Conservation (phyloP, 2,888 invertebrate species). For the Pyrochroa serraticornis region DNA sequence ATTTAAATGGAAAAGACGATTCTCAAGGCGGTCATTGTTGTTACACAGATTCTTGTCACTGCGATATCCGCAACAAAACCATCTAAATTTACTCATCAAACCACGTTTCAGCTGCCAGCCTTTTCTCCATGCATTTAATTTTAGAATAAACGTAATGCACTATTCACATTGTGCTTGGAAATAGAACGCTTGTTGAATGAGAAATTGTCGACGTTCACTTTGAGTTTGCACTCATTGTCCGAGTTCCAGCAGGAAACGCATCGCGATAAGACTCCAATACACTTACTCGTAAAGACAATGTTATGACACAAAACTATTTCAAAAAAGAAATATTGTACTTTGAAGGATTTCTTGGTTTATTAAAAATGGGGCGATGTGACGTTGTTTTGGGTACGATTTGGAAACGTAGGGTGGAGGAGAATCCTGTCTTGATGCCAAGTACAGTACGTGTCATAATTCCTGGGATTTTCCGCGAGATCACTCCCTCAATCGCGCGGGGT, state of each 20-base stretch:
- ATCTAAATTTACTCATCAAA: conserved; percentile 29
- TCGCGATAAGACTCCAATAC: not conserved
- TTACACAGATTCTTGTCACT: no score
- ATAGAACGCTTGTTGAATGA: conserved; percentile 4
- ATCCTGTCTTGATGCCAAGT: conserved; percentile 1
- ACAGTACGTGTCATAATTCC: conserved; percentile 4
- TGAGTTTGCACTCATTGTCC: not conserved
- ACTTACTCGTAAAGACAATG: not conserved
- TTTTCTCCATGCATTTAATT: conserved; percentile 27
- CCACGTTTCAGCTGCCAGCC: conserved; percentile 28
- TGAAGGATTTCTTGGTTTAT: not conserved
- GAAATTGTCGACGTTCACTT: conserved; percentile 1
- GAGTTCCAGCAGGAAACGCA: not conserved
- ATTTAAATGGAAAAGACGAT: no score
- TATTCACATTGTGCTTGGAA: conserved; percentile 20
- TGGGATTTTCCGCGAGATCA: conserved; percentile 1
- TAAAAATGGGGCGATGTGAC: no score
- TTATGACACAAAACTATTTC: not conserved
- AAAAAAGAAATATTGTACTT: conserved; percentile 1
- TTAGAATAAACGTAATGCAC: conserved; percentile 30
- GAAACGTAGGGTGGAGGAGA: no score
- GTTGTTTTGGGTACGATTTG: no score
- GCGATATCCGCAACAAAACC: conserved; percentile 21
- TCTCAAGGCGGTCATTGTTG: no score
- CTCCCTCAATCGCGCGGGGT: not conserved